These are phyloP conservation scores for Kuschelorhynchus macadamiae DNA, from an alignment of 2,888 invertebrate genomes.

Conservation along the genomic window DNA sequence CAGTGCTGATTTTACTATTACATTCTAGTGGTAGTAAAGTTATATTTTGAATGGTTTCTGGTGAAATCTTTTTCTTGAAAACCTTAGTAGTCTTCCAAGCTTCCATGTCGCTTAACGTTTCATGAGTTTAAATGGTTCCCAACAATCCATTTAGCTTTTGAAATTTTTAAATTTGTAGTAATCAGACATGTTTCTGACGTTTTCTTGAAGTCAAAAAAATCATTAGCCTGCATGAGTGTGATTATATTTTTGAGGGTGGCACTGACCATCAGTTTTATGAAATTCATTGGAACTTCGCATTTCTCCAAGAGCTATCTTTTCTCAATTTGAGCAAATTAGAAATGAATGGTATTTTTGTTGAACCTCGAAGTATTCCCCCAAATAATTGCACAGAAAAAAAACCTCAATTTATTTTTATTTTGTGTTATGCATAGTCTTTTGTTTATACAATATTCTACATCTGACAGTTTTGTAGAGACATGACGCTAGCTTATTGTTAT, in stretches of 20 bases:
- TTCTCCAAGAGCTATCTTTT: conserved; percentile 13
- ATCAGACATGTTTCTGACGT: not conserved
- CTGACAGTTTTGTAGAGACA: conserved; percentile 6
- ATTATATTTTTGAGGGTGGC: conserved; percentile 3
- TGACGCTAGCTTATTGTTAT: conserved; percentile 1
- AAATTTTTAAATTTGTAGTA: conserved; percentile 8
- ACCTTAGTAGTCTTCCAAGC: conserved; percentile 19
- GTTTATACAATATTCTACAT: conserved; percentile 11
- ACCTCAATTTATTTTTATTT: conserved; percentile 3
- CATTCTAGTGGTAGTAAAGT: conserved; percentile 8
- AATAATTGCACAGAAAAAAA: too few species aligned
- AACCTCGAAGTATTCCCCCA: too few species aligned
- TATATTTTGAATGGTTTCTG: conserved; percentile 14
- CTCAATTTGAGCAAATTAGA: conserved; percentile 6
- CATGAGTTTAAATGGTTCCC: conserved; percentile 4
- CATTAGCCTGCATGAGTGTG: not conserved
- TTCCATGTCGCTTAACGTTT: conserved; percentile 12
- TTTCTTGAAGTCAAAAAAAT: conserved; percentile 8
- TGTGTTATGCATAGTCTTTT: conserved; percentile 11
- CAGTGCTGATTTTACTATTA: conserved; percentile 18
- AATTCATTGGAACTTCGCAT: conserved; percentile 25
- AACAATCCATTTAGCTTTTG: conserved; percentile 10
- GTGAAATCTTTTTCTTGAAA: conserved; percentile 12
- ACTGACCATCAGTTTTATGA: conserved; percentile 16
- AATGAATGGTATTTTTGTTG: conserved; percentile 8